These are phyloP conservation scores for Irena cyanogastra DNA, from an alignment of 2,113 vertebrate species.

Conservation along the genomic window DNA sequence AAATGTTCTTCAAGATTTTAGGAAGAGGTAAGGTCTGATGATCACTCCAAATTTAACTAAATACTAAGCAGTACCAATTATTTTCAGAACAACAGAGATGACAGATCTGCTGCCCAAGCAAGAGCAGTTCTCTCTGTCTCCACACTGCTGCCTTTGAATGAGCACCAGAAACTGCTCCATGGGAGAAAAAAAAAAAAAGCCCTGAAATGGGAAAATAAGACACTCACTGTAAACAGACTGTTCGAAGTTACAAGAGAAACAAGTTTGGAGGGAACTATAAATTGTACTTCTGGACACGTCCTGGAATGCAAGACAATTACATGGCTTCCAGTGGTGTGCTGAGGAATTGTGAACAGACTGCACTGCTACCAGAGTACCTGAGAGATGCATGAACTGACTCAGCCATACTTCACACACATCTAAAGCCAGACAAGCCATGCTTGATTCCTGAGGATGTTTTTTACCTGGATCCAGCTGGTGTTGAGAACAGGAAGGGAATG, in stretches of 20 bases:
- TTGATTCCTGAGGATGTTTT: not conserved
- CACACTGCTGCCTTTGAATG: not conserved
- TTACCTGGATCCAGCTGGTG: not conserved
- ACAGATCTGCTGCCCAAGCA: not conserved
- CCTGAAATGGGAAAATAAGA: not conserved
- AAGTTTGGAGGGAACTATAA: not conserved
- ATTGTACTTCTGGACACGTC: not conserved
- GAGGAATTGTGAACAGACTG: fast-evolving
- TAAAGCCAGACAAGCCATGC: not conserved
- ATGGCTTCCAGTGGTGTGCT: not conserved
- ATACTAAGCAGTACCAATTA: not conserved
- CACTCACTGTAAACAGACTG: not conserved
- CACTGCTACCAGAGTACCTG: too few species aligned
- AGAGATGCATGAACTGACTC: not conserved
- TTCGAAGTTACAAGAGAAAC: not conserved
- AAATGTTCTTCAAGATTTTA: not conserved
- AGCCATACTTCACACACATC: not conserved
- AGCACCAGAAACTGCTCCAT: not conserved
- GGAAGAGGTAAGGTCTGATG: not conserved
- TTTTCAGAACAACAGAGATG: not conserved
- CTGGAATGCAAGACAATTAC: not conserved
- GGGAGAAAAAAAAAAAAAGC: not conserved
- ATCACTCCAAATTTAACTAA: not conserved
- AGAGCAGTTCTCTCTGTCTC: not conserved
- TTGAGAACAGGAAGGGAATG: not conserved